These are phyloP conservation scores for Microctonus hyperodae DNA, from an alignment of 2,888 invertebrate genomes.

Conservation along the genomic window DNA sequence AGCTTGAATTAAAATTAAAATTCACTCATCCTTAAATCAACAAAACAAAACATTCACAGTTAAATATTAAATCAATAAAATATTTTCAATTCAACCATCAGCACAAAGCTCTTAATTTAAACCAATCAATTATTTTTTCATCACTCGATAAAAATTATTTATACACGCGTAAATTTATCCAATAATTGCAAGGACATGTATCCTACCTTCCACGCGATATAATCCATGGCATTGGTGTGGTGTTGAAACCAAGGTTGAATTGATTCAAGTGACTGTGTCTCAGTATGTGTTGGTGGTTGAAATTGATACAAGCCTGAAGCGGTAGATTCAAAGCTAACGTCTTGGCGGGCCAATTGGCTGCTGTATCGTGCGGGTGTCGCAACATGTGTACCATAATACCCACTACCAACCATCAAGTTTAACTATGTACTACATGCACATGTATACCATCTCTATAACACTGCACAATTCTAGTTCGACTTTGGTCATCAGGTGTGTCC, in stretches of 20 bases:
- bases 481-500: constrained; percentile 49
- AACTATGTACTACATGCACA: constrained; percentile 7
- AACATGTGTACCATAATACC: not conserved
- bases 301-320: constrained; percentile 12
- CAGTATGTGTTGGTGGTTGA: not conserved
- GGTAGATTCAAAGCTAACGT: constrained; percentile 13
- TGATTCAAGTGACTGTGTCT: not conserved
- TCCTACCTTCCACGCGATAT: no score
- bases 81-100: no score
- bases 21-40: no score
- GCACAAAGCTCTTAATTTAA: no score
- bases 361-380: not conserved
- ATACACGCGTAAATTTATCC: no score
- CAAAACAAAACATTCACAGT: no score
- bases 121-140: no score
- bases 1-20: no score
- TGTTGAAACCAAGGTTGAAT: not conserved
- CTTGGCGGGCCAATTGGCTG: not conserved
- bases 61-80: no score
- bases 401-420: not conserved
- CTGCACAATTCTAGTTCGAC: constrained; percentile 31
- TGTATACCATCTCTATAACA: not conserved
- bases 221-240: no score
- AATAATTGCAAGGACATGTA: no score
- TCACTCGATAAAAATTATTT: no score